Conservation (phyloP, 2,797 vertebrate genomes). For the Parauchenoglanis punctatus region DNA sequence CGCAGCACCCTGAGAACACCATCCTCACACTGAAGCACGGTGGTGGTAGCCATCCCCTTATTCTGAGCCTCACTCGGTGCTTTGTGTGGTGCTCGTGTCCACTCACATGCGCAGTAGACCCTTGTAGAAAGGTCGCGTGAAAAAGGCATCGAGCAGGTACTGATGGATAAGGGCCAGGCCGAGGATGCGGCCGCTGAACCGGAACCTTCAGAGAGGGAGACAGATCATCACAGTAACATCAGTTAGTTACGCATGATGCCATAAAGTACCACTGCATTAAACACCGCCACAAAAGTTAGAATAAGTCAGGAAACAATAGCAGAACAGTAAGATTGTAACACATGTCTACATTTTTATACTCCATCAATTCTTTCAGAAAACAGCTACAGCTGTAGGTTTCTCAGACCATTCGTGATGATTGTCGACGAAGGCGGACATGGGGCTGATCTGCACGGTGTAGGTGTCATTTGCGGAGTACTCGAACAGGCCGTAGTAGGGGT, state of each 20-base stretch:
- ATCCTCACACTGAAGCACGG: neutral
- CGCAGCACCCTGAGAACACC: neutral
- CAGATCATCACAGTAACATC: no score
- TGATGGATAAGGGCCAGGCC: conserved; percentile 96
- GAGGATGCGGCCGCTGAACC: conserved; percentile 95
- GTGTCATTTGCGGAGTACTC: conserved; percentile 98
- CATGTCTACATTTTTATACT: neutral
- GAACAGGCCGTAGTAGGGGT: conserved; percentile 96
- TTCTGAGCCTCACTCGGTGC: neutral
- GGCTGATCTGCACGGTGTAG: conserved; percentile 98
- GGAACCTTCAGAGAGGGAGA: conserved; percentile 79
- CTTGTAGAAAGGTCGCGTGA: conserved; percentile 97
- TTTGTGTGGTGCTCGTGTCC: neutral
- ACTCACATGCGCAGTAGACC: conserved; percentile 95
- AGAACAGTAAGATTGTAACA: no score
- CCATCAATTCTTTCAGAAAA: neutral
- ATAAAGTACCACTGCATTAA: neutral
- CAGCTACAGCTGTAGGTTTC: neutral
- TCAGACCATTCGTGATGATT: conserved; percentile 98
- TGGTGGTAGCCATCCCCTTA: neutral
- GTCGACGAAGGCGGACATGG: conserved; percentile 98
- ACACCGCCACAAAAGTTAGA: neutral
- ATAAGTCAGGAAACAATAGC: neutral
- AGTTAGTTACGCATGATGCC: neutral
- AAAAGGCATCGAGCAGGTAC: conserved; percentile 96